Conservation (phyloP, 2,888 invertebrate genomes). For the Pollenia griseotomentosa region DNA sequence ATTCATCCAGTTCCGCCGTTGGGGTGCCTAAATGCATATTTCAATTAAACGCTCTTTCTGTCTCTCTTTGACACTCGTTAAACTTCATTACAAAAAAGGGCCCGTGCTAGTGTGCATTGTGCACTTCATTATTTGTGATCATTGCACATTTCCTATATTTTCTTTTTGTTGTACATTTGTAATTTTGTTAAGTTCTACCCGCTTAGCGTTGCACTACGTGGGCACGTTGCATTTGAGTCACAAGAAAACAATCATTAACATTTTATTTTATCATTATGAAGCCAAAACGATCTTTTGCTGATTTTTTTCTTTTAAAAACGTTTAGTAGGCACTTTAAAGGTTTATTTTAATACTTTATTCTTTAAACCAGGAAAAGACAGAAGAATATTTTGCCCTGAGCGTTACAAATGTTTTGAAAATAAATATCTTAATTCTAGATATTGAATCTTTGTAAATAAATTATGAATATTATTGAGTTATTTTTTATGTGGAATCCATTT, state of each 20-base stretch:
- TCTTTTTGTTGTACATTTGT: too few species aligned
- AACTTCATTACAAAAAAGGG: neutral
- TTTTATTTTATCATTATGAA: slow-evolving; percentile 10
- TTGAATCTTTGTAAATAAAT: neutral
- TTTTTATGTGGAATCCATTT: too few species aligned
- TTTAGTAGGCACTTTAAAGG: slow-evolving; percentile 58
- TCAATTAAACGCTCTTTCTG: neutral
- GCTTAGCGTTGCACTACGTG: slow-evolving; percentile 5
- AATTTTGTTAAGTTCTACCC: neutral
- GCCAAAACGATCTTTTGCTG: neutral
- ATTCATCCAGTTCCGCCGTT: slow-evolving; percentile 70
- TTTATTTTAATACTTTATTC: slow-evolving; percentile 18
- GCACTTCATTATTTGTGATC: slow-evolving; percentile 58
- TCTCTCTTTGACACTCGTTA: neutral
- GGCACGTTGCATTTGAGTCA: neutral
- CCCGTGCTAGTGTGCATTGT: slow-evolving; percentile 23
- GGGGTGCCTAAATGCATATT: slow-evolving; percentile 41
- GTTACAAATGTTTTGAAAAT: slow-evolving; percentile 40
- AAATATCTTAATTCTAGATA: neutral
- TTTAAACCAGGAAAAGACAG: neutral
- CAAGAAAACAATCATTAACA: slow-evolving; percentile 35
- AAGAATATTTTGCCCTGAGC: slow-evolving; percentile 43
- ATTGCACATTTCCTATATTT: slow-evolving; percentile 52
- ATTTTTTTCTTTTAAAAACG: slow-evolving; percentile 17
- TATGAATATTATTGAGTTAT: too few species aligned